Evolutionary conservation across 2,113 vertebrate species (phyloP).

Genomic region (Castor canadensis): DNA sequence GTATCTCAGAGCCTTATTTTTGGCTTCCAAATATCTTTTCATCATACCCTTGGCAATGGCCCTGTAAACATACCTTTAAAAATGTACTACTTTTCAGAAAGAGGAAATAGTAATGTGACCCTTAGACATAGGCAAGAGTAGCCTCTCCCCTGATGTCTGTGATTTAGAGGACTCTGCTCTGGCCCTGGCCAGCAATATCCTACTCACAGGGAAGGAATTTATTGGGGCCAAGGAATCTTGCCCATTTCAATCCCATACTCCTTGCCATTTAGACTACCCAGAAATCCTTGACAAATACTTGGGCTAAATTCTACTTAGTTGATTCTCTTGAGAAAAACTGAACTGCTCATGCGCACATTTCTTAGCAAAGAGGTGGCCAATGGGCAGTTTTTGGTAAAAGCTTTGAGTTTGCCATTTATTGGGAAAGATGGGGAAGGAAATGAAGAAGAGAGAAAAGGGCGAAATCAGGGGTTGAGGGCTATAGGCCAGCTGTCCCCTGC

Average conservation of each 20-base stretch:
- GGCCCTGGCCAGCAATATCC: background rate
- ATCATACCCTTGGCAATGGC: background rate
- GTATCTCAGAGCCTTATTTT: background rate
- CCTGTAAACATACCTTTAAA: background rate
- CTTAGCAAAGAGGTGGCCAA: background rate
- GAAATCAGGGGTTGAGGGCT: background rate
- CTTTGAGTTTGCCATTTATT: background rate
- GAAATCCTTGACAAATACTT: background rate
- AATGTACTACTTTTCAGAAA: background rate
- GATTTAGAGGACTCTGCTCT: background rate
- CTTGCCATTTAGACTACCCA: background rate
- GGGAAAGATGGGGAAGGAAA: background rate
- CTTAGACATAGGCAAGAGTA: background rate
- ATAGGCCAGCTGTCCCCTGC: background rate
- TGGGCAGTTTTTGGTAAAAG: background rate
- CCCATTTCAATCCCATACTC: background rate
- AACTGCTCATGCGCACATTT: background rate
- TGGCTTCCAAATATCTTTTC: conserved; percentile 7
- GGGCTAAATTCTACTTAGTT: background rate
- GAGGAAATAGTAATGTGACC: background rate
- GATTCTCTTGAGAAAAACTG: background rate
- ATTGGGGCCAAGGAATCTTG: background rate
- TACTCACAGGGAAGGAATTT: background rate
- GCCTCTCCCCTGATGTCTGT: background rate
- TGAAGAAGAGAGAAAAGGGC: background rate